phyloP scores from a whole-genome alignment of 2,797 vertebrate genomes.

The Centropyge bicolor region DNA sequence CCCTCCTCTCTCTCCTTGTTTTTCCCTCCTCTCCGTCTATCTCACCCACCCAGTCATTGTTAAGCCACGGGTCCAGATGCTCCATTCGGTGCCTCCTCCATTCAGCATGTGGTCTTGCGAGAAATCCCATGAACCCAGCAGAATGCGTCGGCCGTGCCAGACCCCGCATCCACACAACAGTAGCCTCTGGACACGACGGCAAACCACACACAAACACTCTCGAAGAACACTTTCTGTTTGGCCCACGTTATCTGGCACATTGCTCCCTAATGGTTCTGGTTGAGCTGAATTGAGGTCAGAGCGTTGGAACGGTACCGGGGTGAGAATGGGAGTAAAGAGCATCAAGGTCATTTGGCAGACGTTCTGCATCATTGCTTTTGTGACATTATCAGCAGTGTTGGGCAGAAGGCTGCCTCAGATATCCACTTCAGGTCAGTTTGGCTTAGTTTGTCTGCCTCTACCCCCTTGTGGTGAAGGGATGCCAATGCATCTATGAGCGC shows the following conservation, averaged over 20 bases:
- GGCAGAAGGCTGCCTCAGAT: constrained; percentile 58
- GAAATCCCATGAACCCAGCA: constrained; percentile 70
- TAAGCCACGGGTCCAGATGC: constrained; percentile 56
- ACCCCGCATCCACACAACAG: constrained; percentile 69
- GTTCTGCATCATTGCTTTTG: constrained; percentile 52
- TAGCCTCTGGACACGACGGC: constrained; percentile 65
- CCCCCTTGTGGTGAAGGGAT: constrained; percentile 68
- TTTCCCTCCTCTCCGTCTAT: constrained; percentile 25
- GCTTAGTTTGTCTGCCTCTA: constrained; percentile 51
- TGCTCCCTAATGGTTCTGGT: constrained; percentile 71
- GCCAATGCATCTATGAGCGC: constrained; percentile 37
- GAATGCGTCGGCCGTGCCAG: constrained; percentile 71
- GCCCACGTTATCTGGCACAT: constrained; percentile 66
- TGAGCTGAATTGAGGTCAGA: constrained; percentile 69
- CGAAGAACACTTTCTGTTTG: constrained; percentile 64
- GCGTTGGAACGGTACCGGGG: constrained; percentile 65
- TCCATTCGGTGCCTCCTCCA: constrained; percentile 51
- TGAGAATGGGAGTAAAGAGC: constrained; percentile 73
- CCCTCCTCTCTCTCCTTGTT: neutral
- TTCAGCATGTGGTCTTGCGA: constrained; percentile 62
- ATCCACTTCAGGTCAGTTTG: constrained; percentile 1
- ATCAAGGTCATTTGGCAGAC: constrained; percentile 76
- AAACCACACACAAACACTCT: constrained; percentile 68
- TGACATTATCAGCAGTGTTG: constrained; percentile 69
- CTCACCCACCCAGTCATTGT: constrained; percentile 60